Evolutionary conservation across 2,797 vertebrate genomes (phyloP), one percentile per base, ranked within the genome.

Genomic region (Phoeniculus purpureus): DNA sequence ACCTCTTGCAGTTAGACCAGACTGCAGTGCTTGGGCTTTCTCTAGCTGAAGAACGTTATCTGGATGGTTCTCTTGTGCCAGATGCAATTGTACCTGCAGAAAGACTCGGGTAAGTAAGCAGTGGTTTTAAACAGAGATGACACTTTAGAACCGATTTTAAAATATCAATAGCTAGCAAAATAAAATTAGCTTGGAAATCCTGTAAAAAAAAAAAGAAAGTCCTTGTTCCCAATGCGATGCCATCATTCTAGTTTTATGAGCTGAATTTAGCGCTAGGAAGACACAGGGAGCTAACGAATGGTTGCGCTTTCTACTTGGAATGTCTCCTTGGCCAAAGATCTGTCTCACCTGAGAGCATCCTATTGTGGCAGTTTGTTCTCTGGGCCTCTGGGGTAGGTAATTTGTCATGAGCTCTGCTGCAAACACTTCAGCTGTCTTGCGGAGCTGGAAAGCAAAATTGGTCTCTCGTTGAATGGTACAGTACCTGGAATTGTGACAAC

Each of bases 11-110:
- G 92, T 64, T 66, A 37, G 66, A 66, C 85, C 65, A 83, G 79
- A 25, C 75, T 54, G 72, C 37, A 86, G 75, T 9, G n/a, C 58
- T 4, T 27, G 32, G 52, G n/a, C 54, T 94, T 80, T 34, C 61
- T n/a, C 61, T 81, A 21, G 58, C 85, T 89, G 68, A 51, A 31
- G 70, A 92, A 37, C 65, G 23, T 94, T 27, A 85, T 87, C 86
- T 72, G 80, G 59, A 56, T 66, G 51, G 48, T 6, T 22, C 93
- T 76, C 83, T 79, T 58, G 68, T 85, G 92, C 85, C 93, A 93
- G 82, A 75, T 54, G 64, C 67, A 89, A 64, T 90, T 0, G 0
- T 71, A 62, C 80, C 83, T 90, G 85, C 89, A 73, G 71, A 74
- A 47, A 87, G 71, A 20, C 59, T 79, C 82, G 92, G 55, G 27